These are phyloP conservation scores for Montipora cactus DNA, from an alignment of 64 coral and sea anemone species.

Conservation along the genomic window DNA sequence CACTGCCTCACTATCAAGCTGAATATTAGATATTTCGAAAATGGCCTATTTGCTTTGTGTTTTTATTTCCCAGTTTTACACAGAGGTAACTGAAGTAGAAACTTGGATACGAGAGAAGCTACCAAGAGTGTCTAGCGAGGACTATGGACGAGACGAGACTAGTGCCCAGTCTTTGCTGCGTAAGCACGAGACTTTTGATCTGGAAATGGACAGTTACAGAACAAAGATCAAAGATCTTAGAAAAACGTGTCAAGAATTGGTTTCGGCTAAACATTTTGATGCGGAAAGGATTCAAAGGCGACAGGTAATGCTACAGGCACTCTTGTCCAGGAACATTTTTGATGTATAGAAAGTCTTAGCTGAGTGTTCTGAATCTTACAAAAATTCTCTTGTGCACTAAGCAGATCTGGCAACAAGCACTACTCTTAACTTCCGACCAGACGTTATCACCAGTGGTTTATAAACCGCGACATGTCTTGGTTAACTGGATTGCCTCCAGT, in stretches of 20 bases:
- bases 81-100: constrained; percentile 83
- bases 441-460: neutral
- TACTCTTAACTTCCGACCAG: neutral
- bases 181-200: constrained; percentile 83
- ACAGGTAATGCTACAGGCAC: constrained; percentile 40
- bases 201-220: constrained; percentile 79
- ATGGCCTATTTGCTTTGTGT: neutral
- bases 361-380: too few relatives aligned
- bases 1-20: too few relatives aligned
- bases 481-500: too few relatives aligned
- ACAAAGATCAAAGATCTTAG: constrained; percentile 56
- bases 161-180: constrained; percentile 86
- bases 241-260: constrained; percentile 53
- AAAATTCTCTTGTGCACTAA: too few relatives aligned
- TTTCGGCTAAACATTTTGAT: constrained; percentile 64
- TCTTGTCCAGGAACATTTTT: neutral
- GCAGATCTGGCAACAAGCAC: neutral
- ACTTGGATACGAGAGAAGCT: constrained; percentile 88
- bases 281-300: constrained; percentile 62
- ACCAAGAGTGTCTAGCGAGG: constrained; percentile 80
- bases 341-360: neutral
- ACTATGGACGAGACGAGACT: constrained; percentile 91
- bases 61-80: constrained; percentile 75
- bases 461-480: neutral
- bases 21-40: too few relatives aligned